A percentile compares a stretch with the other conserved stretches of the same genome.
Evolutionary conservation across 2,888 invertebrate genomes (phyloP).

Genomic region (Mellilla xanthometata): DNA sequence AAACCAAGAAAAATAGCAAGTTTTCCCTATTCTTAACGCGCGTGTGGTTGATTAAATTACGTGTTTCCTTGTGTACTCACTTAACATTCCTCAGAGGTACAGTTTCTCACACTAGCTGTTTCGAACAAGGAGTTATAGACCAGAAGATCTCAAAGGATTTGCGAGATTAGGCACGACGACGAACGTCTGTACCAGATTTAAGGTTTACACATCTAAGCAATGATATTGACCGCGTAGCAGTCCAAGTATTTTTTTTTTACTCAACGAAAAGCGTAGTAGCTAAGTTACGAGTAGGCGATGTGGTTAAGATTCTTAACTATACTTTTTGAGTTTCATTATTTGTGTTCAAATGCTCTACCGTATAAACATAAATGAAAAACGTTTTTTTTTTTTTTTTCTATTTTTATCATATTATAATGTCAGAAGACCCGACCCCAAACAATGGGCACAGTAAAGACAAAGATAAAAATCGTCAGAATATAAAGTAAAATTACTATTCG

Average conservation of each 20-base stretch:
- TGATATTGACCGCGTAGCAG: background rate
- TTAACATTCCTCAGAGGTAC: slow-evolving; percentile 24
- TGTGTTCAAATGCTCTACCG: too few relatives aligned
- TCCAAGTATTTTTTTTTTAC: background rate
- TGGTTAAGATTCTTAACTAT: too few relatives aligned
- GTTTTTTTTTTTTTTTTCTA: too few relatives aligned
- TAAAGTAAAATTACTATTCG: too few relatives aligned
- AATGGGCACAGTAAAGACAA: too few relatives aligned
- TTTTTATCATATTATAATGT: too few relatives aligned
- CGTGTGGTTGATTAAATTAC: slow-evolving; percentile 22
- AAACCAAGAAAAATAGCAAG: slow-evolving; percentile 1
- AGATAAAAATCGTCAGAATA: too few relatives aligned
- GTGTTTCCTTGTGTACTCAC: slow-evolving; percentile 7
- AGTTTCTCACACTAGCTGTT: slow-evolving; percentile 31
- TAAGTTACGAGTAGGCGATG: too few relatives aligned
- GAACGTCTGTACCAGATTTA: slow-evolving; percentile 54
- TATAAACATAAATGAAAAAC: too few relatives aligned
- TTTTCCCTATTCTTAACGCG: slow-evolving; percentile 13
- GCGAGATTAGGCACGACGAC: slow-evolving; percentile 68
- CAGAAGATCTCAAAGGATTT: slow-evolving; percentile 55
- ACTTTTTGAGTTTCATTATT: too few relatives aligned
- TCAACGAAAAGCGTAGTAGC: too few relatives aligned
- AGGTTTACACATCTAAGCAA: slow-evolving; percentile 20
- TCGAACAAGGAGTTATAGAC: slow-evolving; percentile 35
- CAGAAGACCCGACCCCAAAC: too few relatives aligned